Evolutionary conservation across 1,140 invertebrate genomes (phyloP), one percentile per base, ranked within the genome.

Genomic region (Parasteatoda tepidariorum): DNA sequence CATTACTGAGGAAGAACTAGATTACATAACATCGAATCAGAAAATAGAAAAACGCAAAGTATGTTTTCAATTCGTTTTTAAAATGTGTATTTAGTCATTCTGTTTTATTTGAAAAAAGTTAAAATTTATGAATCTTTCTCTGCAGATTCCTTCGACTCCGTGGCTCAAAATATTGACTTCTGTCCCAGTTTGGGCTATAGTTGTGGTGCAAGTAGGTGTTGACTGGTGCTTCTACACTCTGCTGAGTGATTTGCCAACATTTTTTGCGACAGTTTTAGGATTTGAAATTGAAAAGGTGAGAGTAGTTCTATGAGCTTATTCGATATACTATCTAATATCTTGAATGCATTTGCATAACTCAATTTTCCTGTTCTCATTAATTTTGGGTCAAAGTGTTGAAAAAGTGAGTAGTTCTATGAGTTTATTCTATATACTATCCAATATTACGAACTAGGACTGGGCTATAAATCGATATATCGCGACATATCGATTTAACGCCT

Each of bases 151-250:
- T 0, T 70, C 73, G 0, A 93, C 95, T 0, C 96, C 97, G 0
- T 98, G 96, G 96, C 90, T 89, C 48, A 87, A 90, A 28, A 91
- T 99, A 84, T 88, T 98, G 7, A 93, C 92, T 0, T 97, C 96
- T 0, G 87, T 91, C 0, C 94, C 96, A 0, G 95, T 98, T 3
- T 97, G 95, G 95, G 96, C 96, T 2, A 95, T 98, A 87, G 92
- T 98, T 71, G 89, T 97, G 24, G 95, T 95, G 0, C 97, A 98
- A 88, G 94, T 93, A 41, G 93, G 95, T 74, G 96, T 95, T 83
- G 97, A 98, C 82, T 99, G 97, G 90, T 95, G 96, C 0, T 98
- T 97, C 90, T 98, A 98, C 90, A 98, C 95, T 4, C 93, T 98
- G 59, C 92, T 98, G 66, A 96, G 96, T 88, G 95, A 97, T 87